Percentiles rank a stretch among this genome's conserved stretches.
Conservation (phyloP, 2,113 vertebrate species). For the Pyrgilauda ruficollis region DNA sequence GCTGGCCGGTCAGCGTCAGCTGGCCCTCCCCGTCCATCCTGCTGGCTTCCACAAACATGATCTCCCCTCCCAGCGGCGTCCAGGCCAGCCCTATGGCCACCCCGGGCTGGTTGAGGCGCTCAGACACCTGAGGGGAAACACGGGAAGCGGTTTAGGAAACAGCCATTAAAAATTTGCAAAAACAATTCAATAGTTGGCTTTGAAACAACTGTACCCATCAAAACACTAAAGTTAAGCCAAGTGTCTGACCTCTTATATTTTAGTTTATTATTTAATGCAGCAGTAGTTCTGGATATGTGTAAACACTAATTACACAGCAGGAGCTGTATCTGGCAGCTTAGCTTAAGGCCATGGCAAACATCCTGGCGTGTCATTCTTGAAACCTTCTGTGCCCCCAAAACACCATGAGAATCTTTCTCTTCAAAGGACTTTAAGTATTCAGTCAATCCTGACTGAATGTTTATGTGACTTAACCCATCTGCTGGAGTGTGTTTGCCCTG, state of each 20-base stretch:
- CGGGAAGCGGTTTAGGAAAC: neutral
- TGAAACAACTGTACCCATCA: neutral
- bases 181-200: neutral
- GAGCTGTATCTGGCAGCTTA: neutral
- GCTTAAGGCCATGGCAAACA: neutral
- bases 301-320: neutral
- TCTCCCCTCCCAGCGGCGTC: conserved; percentile 93
- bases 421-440: neutral
- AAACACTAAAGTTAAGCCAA: neutral
- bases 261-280: neutral
- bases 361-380: neutral
- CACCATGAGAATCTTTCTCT: neutral
- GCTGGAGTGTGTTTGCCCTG: neutral
- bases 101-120: conserved; percentile 89
- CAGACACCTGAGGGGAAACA: conserved; percentile 80
- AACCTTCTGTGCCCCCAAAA: neutral
- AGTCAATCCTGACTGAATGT: neutral
- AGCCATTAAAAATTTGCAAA: accelerated
- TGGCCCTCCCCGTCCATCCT: conserved; percentile 95
- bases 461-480: neutral
- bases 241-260: neutral
- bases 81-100: conserved; percentile 94
- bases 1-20: conserved; percentile 90
- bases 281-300: neutral
- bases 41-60: conserved; percentile 98